These are phyloP conservation scores for Strongylocentrotus purpuratus DNA, from an alignment of 35 echinoderm and acorn worm genomes.

Conservation along the genomic window DNA sequence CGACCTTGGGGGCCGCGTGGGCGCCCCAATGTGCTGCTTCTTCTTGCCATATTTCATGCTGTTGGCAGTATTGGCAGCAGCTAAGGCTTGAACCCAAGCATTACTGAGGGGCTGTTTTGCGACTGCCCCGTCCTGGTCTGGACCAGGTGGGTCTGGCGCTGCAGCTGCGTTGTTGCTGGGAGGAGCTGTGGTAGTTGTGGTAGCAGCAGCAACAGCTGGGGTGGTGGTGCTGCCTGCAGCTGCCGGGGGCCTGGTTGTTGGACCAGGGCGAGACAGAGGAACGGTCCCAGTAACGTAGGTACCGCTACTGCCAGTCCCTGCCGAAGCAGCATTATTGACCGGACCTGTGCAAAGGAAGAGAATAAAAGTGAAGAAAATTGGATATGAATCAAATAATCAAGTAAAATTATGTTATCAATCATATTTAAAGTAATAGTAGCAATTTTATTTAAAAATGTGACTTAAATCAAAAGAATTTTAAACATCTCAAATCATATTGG, in stretches of 20 bases:
- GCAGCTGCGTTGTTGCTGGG: background rate
- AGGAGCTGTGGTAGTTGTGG: background rate
- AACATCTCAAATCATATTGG: no score
- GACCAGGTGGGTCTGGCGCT: background rate
- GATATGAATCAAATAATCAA: background rate
- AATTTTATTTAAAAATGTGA: no score
- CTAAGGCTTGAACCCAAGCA: slow-evolving; percentile 80
- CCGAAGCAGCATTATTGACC: slow-evolving; percentile 85
- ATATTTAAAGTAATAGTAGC: no score
- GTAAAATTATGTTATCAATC: no score
- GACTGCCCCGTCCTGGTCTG: background rate
- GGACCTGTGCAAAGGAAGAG: slow-evolving; percentile 59
- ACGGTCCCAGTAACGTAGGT: slow-evolving; percentile 85
- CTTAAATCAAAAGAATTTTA: no score
- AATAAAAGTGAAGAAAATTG: background rate
- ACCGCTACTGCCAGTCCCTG: slow-evolving; percentile 78
- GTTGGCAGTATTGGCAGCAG: slow-evolving; percentile 75
- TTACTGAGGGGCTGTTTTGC: slow-evolving; percentile 66
- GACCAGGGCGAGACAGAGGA: slow-evolving; percentile 29
- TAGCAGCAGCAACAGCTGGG: background rate
- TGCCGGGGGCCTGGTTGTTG: background rate
- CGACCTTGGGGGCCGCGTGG: slow-evolving; percentile 91
- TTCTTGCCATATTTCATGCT: slow-evolving; percentile 94
- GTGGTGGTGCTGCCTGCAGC: background rate
- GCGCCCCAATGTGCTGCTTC: slow-evolving; percentile 82